Conservation (phyloP, 23 tunicate genomes). For the Ciona savignyi region DNA sequence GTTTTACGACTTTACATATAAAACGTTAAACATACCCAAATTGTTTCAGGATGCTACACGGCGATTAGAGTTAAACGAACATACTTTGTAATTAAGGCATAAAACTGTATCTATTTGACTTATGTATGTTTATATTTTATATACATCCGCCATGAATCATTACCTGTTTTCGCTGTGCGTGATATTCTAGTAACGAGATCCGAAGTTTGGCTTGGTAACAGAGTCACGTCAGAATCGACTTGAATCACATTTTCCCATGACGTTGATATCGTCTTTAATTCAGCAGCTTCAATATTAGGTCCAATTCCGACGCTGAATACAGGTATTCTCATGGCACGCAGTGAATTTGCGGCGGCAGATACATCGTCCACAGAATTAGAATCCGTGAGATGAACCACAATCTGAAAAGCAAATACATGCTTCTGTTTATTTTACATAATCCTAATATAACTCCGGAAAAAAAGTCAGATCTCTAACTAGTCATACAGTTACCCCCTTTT, state of each 20-base stretch:
- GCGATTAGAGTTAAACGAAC: not conserved
- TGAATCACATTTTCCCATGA: constrained; percentile 9
- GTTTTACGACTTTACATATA: too few species aligned
- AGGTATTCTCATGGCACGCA: constrained; percentile 7
- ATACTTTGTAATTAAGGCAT: not conserved
- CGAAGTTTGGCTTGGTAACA: constrained; percentile 2
- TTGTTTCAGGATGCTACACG: not conserved
- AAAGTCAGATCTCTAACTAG: too few species aligned
- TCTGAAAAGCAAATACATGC: too few species aligned
- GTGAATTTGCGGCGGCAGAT: constrained; percentile 5
- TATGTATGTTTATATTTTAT: too few species aligned
- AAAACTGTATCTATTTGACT: too few species aligned
- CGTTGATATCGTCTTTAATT: constrained; percentile 10
- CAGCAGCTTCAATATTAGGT: not conserved
- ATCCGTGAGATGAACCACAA: constrained; percentile 59
- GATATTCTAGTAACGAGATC: constrained; percentile 17
- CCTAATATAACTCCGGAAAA: too few species aligned
- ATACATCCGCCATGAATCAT: not conserved
- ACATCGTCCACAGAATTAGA: constrained; percentile 47
- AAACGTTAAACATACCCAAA: not conserved
- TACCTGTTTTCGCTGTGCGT: constrained; percentile 21
- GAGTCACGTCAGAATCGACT: constrained; percentile 16
- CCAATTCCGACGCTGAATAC: constrained; percentile 28
- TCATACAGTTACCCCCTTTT: too few species aligned
- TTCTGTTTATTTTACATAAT: too few species aligned